Conservation (phyloP, 2,888 invertebrate species). For the Mesoligia furuncula region DNA sequence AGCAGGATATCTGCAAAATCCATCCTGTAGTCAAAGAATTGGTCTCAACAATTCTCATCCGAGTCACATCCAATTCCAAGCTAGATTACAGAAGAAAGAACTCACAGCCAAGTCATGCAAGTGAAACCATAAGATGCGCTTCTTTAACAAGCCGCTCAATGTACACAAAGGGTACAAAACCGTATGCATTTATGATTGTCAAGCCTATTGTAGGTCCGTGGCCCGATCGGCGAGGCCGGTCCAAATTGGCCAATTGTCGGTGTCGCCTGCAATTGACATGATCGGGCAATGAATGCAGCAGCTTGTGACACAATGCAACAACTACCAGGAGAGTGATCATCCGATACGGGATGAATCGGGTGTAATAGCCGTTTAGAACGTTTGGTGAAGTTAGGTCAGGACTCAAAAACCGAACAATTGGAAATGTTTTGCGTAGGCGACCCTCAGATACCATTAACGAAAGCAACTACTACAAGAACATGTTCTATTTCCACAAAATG, state of each 20-base stretch:
- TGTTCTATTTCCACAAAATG: constrained; percentile 2
- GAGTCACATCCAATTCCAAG: not conserved
- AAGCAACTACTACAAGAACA: not conserved
- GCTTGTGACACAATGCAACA: constrained; percentile 54
- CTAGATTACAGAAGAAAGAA: constrained; percentile 18
- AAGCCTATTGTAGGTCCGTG: constrained; percentile 51
- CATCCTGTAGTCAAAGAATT: not conserved
- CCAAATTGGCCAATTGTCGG: constrained; percentile 81
- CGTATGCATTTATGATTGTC: constrained; percentile 50
- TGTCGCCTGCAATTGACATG: constrained; percentile 80
- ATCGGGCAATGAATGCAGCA: constrained; percentile 69
- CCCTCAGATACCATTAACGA: constrained; percentile 4
- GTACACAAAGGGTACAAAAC: constrained; percentile 38
- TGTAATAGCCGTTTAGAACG: constrained; percentile 16
- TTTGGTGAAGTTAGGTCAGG: constrained; percentile 13
- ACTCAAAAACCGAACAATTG: not conserved
- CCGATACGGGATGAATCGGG: constrained; percentile 14
- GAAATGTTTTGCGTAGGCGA: constrained; percentile 33
- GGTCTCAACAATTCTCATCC: not conserved
- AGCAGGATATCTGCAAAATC: not conserved
- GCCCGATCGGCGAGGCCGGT: constrained; percentile 65
- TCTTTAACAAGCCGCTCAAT: constrained; percentile 24
- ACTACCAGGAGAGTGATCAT: constrained; percentile 34
- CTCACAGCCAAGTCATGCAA: not conserved
- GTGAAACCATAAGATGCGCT: constrained; percentile 15